Evolutionary conservation across 2,113 vertebrate species (phyloP).

Genomic region (Ursus arctos): DNA sequence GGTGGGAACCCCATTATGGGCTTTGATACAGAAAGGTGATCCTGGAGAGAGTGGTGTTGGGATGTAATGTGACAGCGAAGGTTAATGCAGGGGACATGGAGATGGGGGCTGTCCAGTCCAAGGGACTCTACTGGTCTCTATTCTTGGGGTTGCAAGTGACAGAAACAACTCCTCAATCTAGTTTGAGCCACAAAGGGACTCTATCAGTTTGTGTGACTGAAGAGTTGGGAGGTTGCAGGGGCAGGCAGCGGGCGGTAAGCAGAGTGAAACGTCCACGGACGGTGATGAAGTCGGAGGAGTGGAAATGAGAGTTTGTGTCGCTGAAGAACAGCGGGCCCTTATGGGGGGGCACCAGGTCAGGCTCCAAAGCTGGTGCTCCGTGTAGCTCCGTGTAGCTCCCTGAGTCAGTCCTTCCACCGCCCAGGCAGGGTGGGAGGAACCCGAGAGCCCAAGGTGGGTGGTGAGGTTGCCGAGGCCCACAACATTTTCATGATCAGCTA

Average conservation of each 20-base stretch:
- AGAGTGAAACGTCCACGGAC: fast-evolving
- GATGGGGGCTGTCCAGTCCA: not conserved
- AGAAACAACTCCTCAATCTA: not conserved
- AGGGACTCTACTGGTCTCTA: not conserved
- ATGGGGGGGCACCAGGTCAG: not conserved
- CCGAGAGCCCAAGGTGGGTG: not conserved
- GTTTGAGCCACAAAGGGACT: not conserved
- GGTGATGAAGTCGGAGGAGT: not conserved
- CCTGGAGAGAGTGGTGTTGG: not conserved
- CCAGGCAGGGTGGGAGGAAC: not conserved
- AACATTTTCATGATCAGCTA: not conserved
- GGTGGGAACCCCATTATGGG: not conserved
- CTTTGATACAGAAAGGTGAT: not conserved
- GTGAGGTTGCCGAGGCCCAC: not conserved
- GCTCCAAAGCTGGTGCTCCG: not conserved
- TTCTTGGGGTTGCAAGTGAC: not conserved
- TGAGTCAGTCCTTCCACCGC: not conserved
- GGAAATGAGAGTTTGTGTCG: not conserved
- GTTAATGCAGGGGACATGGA: not conserved
- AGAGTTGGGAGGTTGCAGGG: not conserved
- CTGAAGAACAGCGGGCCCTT: fast-evolving
- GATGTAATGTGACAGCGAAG: not conserved
- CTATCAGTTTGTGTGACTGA: not conserved
- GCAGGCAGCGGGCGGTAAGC: fast-evolving
- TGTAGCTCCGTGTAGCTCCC: fast-evolving